A percentile compares a stretch with the other conserved stretches of the same genome.
phyloP scores from a whole-genome alignment of 2,888 invertebrate species.

The Polydrusus cervinus region DNA sequence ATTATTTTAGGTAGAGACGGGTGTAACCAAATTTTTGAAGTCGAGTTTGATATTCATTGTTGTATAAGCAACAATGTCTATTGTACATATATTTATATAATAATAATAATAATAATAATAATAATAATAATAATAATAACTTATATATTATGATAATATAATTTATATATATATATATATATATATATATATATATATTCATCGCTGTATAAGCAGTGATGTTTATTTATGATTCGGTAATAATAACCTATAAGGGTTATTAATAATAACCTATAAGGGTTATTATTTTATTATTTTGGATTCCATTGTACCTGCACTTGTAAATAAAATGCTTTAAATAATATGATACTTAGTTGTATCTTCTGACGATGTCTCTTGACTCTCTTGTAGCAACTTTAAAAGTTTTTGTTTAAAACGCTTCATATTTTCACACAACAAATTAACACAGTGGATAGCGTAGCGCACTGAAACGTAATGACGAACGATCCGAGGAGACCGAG shows the following conservation, averaged over 20 bases:
- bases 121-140: not conserved
- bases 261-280: not conserved
- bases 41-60: too few relatives aligned
- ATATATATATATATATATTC: not conserved
- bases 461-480: slow-evolving; percentile 5
- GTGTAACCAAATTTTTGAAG: too few relatives aligned
- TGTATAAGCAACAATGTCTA: too few relatives aligned
- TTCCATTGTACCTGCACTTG: not conserved
- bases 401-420: not conserved
- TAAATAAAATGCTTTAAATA: not conserved
- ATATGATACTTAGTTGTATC: not conserved
- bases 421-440: not conserved
- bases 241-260: too few relatives aligned
- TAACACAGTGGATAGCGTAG: not conserved
- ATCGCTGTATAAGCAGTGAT: slow-evolving; percentile 3
- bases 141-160: slow-evolving; percentile 3
- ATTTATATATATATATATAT: too few relatives aligned
- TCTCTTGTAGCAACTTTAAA: not conserved
- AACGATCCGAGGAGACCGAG: slow-evolving; percentile 6
- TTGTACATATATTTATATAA: too few relatives aligned
- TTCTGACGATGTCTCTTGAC: not conserved
- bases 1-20: slow-evolving; percentile 1
- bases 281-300: not conserved
- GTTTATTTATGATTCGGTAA: not conserved
- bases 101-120: too few relatives aligned